Evolutionary conservation across 1,140 invertebrate genomes (phyloP).

Genomic region (Lordiphosa collinella): DNA sequence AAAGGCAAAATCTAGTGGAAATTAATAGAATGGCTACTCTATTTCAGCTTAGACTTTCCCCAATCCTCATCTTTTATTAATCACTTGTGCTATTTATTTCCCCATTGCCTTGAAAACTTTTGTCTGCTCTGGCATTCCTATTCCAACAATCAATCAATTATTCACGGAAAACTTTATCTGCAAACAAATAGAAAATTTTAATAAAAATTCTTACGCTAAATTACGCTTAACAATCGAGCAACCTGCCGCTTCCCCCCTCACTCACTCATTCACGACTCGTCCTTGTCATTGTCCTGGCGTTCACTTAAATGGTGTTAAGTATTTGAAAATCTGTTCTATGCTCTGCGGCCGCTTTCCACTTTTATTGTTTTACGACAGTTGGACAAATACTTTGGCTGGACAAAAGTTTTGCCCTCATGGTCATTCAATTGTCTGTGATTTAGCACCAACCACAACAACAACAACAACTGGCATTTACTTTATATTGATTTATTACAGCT

Average conservation of each 20-base stretch:
- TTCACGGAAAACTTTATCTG: conserved; percentile 49
- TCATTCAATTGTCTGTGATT: conserved; percentile 75
- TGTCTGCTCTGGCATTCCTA: not conserved
- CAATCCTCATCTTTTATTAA: not conserved
- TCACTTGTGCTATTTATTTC: conserved; percentile 19
- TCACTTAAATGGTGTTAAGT: conserved; percentile 71
- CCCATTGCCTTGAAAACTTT: conserved; percentile 10
- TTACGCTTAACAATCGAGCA: conserved; percentile 54
- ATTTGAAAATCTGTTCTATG: conserved; percentile 67
- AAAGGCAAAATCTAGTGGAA: too few relatives aligned
- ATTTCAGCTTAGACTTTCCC: too few relatives aligned
- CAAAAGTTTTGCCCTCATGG: conserved; percentile 68
- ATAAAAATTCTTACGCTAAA: conserved; percentile 76
- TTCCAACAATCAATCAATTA: conserved; percentile 40
- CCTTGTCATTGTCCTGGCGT: conserved; percentile 67
- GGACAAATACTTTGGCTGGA: conserved; percentile 66
- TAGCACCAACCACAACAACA: conserved; percentile 36
- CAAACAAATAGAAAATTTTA: conserved; percentile 67
- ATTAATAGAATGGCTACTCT: too few relatives aligned
- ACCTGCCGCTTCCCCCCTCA: not conserved
- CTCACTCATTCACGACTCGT: conserved; percentile 10
- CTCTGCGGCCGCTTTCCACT: conserved; percentile 47
- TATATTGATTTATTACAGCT: conserved; percentile 65
- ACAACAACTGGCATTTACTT: conserved; percentile 46
- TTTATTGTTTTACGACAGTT: conserved; percentile 77